Percentiles rank a stretch among this genome's conserved stretches.
Evolutionary conservation across 37 sponge, comb jelly and placozoan species (phyloP).

Genomic region (Bolinopsis microptera): DNA sequence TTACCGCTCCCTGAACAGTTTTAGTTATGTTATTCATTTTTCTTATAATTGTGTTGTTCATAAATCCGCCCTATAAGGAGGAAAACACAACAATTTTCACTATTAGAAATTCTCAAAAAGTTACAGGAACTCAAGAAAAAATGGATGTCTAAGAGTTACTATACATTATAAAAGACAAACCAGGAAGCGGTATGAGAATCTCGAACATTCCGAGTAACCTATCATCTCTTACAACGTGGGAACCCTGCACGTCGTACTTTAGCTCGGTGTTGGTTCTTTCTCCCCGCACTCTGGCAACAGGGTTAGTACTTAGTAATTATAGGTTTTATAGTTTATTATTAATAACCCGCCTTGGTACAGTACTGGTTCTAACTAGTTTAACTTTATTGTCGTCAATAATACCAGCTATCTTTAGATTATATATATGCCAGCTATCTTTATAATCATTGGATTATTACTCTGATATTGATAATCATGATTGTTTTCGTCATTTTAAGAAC

Average conservation of each 20-base stretch:
- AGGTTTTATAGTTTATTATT: no score
- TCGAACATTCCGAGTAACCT: conserved; percentile 44
- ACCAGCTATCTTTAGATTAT: no score
- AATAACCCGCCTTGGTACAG: no score
- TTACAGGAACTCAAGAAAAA: neutral
- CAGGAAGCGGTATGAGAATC: conserved; percentile 49
- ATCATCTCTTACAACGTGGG: conserved; percentile 48
- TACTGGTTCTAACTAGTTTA: no score
- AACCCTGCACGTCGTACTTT: conserved; percentile 38
- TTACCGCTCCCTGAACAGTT: conserved; percentile 38
- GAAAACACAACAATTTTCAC: neutral
- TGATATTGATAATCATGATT: no score
- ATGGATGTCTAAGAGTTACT: neutral
- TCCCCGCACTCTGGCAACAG: conserved; percentile 45
- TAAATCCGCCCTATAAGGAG: no score
- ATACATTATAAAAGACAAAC: neutral
- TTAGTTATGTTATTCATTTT: neutral
- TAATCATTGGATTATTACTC: no score
- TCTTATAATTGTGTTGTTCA: neutral
- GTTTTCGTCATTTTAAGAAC: no score
- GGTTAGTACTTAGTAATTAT: no score
- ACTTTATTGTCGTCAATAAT: no score
- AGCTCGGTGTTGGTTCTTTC: conserved; percentile 40
- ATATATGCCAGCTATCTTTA: no score
- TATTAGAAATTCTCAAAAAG: neutral